Base-by-base conservation (phyloP, 2,888 invertebrate genomes). In the Amitus sp. region DNA sequence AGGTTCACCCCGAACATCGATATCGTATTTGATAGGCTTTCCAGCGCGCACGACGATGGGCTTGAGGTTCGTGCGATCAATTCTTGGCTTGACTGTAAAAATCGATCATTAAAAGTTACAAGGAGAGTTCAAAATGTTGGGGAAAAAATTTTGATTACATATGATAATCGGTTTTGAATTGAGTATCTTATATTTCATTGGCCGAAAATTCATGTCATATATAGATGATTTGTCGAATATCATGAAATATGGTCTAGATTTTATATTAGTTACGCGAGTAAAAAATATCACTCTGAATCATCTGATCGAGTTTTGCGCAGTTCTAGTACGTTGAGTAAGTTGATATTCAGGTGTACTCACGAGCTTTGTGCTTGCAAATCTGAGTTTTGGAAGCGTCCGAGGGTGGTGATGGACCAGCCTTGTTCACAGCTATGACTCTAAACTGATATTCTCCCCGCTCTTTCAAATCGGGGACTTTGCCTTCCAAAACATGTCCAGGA, bases 1-100 rank as follows among this genome's bases (percentile, higher is more conserved):
- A 1, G 99, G 99, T 83, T 99, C 98, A 70, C 98, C 99, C 73
- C 90, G 90, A 27, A 96, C 93, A 80, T 96, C 94, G 34, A 98
- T 90, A 80, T 96, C 96, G 80, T 96, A 93, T 83, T 93, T 95
- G 67, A 98, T 90, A 0, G 90, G 87, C 82, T 97, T 96, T 30
- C 97, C 97, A 64, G 95, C 93, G 70, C 96, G 92, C 10, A 98
- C 91, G 9, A 91, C 90, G 42, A 95, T 85, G 43, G 93, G 90
- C 82, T 97, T 95, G 68, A 98, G 85, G 82, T 96, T 96, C 2
- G 96, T 95, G 70, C 97, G 89, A 83, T 98, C 96, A 82, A 99
- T 99, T 79, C 95, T 91, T 34, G 99, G 99, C 84, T 98, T 97
- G 81, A 98, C 96, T 96, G n/a, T 18, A 17, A 17, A 37, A 37